Evolutionary conservation across 2,797 vertebrate genomes (phyloP).

Genomic region (Malurus leucopterus): DNA sequence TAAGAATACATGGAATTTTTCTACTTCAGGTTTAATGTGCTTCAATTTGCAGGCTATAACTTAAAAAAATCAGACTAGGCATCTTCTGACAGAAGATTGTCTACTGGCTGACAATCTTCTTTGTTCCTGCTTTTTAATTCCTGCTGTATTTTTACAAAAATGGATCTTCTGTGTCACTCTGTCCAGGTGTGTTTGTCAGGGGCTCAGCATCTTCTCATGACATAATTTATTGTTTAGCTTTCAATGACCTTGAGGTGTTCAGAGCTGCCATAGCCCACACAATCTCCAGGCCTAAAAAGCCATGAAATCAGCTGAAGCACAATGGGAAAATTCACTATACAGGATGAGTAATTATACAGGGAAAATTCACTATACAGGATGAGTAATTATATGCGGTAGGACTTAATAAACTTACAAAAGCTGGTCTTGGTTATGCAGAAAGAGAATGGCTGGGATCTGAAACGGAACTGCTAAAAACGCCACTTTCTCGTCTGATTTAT

Average conservation of each 20-base stretch:
- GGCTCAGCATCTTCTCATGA: background rate
- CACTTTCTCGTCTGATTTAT: background rate
- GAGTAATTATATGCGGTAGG: background rate
- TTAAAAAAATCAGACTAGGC: background rate
- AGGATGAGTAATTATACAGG: background rate
- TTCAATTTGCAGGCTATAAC: background rate
- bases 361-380: background rate
- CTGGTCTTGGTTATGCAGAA: background rate
- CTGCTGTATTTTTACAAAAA: background rate
- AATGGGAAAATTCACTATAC: background rate
- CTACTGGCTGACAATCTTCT: background rate
- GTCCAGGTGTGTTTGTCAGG: background rate
- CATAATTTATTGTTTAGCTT: background rate
- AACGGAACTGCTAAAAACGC: background rate
- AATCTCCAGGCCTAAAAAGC: background rate
- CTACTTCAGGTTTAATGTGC: background rate
- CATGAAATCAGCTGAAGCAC: background rate
- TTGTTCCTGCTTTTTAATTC: background rate
- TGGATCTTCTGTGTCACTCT: background rate
- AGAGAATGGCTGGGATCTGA: background rate
- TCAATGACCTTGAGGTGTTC: background rate
- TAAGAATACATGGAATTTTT: background rate
- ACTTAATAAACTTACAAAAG: background rate
- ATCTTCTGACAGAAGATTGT: background rate
- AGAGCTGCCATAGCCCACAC: background rate